Percentiles rank a stretch among this genome's conserved stretches.
phyloP scores from a whole-genome alignment of 2,888 invertebrate species.

The Limnephilus rhombicus region DNA sequence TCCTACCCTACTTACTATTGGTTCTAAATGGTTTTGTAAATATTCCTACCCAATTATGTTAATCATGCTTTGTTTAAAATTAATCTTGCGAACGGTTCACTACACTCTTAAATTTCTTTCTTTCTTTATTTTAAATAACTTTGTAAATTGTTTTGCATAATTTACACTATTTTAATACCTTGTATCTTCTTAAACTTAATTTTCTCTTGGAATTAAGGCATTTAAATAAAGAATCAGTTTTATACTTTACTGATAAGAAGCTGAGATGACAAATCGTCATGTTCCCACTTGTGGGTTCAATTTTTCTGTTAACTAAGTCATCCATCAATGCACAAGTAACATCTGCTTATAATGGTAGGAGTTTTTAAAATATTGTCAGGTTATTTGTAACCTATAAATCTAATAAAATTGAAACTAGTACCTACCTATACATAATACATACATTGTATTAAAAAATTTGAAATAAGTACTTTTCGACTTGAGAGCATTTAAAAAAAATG shows the following conservation, averaged over 20 bases:
- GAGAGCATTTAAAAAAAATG: too few species aligned
- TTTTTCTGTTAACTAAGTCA: too few species aligned
- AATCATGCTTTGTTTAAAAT: neutral
- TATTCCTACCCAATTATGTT: slow-evolving; percentile 15
- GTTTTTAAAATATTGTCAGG: too few species aligned
- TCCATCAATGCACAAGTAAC: too few species aligned
- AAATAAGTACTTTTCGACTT: neutral
- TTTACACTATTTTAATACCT: neutral
- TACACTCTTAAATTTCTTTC: neutral
- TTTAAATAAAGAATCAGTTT: neutral
- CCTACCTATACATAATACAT: too few species aligned
- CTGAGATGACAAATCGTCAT: too few species aligned
- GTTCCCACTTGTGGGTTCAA: too few species aligned
- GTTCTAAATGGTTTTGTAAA: neutral
- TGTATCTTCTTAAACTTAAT: neutral
- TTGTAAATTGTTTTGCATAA: neutral
- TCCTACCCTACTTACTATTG: neutral
- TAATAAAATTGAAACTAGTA: too few species aligned
- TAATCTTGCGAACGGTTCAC: neutral
- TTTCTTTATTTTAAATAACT: neutral
- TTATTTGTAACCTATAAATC: too few species aligned
- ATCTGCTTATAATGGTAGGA: too few species aligned
- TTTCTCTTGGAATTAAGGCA: neutral
- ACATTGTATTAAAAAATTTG: neutral
- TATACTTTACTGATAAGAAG: too few species aligned